A percentile compares a stretch with the other conserved stretches of the same genome.
Conservation (phyloP, 2,113 vertebrate genomes). For the Notarius quadriscutis region DNA sequence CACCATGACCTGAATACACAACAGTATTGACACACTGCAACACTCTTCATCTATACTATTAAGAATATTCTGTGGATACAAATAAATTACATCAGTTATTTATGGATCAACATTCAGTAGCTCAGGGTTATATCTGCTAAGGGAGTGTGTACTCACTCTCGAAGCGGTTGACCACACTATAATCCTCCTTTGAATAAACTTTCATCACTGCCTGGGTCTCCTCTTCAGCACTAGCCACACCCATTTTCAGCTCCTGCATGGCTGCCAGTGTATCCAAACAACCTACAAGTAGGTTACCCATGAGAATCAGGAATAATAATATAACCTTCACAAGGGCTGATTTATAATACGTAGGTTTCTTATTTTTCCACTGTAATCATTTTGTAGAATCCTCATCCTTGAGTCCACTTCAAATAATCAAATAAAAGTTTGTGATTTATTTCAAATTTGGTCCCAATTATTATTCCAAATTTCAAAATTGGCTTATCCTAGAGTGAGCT, state of each 20-base stretch:
- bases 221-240: conserved; percentile 90
- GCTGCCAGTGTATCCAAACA: conserved; percentile 95
- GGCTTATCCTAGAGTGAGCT: not conserved
- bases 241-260: conserved; percentile 99
- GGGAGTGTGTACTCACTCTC: conserved; percentile 82
- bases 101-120: not conserved
- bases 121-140: not conserved
- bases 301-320: not conserved
- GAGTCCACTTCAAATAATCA: not conserved
- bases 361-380: not conserved
- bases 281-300: conserved; percentile 69
- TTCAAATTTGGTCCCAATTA: not conserved
- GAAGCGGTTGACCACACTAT: conserved; percentile 97
- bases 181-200: conserved; percentile 98
- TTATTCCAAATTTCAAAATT: too few relatives aligned
- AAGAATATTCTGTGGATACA: not conserved
- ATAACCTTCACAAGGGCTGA: too few relatives aligned
- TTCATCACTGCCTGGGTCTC: conserved; percentile 98
- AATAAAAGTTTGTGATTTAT: not conserved
- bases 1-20: conserved; percentile 86
- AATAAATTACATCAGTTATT: not conserved
- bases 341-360: not conserved
- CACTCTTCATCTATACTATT: conserved; percentile 5
- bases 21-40: not conserved
- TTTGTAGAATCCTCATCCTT: not conserved